Base-by-base conservation (phyloP, 2,797 vertebrate species). In the Leptatherina wallacei region DNA sequence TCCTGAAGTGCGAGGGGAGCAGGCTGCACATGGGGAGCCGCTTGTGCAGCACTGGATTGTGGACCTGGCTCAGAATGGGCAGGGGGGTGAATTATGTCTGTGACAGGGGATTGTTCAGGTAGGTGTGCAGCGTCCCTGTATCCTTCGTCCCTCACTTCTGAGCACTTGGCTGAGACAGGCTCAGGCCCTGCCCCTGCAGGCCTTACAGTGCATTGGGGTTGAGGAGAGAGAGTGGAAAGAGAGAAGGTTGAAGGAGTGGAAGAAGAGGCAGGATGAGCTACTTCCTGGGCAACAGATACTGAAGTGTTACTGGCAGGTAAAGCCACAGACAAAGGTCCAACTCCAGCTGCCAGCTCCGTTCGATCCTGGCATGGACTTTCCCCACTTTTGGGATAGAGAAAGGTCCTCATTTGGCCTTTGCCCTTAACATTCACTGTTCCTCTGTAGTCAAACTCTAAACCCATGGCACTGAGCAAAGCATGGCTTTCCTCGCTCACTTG, bases 351-450 rank as follows among this genome's bases (percentile, higher is more conserved):
- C 47, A 92, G 94, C 71, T 88, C 90, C 62, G 91, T 84, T 90
- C 92, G 93, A 84, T 96, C 88, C 44, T 87, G 87, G 57, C 65
- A 74, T 94, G 94, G 0, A 92, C 89, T 95, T 88, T 96, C 95
- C 64, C 86, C 94, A 92, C 96, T 96, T 88, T 95, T 97, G 30
- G 98, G 97, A 89, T 95, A 99, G 3, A 99, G 95, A 91, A 97
- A 99, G 91, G 98, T 99, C 95, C 98, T 98, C 98, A 99, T 99
- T 91, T 99, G 97, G 69, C 98, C 98, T 73, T 99, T 99, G 27
- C 98, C 98, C 89, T 99, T 99, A 55, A 99, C 98, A 11, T 99
- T 99, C 86, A 99, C 98, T 0, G 98, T 99, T 80, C 98, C 98
- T 62, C 98, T 94, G 73, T 99, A 99, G 93, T 99, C 97, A 69